phyloP scores from a whole-genome alignment of 1,140 invertebrate genomes.

The Spodoptera frugiperda region DNA sequence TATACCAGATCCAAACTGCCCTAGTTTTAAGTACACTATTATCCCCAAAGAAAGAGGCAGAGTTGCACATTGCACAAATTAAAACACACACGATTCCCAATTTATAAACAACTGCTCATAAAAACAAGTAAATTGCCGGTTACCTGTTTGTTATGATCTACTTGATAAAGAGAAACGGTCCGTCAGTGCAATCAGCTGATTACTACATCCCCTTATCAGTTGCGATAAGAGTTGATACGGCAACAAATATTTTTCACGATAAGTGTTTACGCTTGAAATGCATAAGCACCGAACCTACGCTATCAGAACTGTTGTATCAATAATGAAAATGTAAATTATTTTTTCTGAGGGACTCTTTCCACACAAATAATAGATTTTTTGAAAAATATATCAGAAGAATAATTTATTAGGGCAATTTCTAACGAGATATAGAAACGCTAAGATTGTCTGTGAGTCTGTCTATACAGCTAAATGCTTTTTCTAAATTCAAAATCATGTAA shows the following conservation, averaged over 20 bases:
- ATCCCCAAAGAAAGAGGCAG: no score
- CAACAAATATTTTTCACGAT: constrained; percentile 6
- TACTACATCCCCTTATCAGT: constrained; percentile 1
- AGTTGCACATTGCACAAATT: no score
- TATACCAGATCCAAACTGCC: no score
- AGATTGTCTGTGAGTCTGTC: no score
- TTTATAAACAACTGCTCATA: not conserved
- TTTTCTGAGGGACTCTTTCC: not conserved
- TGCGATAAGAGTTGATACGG: not conserved
- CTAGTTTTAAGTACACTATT: no score
- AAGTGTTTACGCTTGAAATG: not conserved
- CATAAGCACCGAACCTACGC: not conserved
- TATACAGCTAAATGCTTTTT: no score
- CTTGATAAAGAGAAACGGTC: not conserved
- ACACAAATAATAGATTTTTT: no score
- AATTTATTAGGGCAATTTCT: no score
- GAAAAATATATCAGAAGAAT: no score
- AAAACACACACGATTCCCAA: no score
- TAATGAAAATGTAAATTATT: constrained; percentile 5
- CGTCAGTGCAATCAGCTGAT: constrained; percentile 18
- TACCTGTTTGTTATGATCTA: constrained; percentile 1
- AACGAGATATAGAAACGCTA: no score
- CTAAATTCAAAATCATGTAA: no score
- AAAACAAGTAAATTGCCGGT: not conserved
- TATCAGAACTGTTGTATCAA: constrained; percentile 18